These are phyloP conservation scores for Clinocottus analis DNA, from an alignment of 2,113 vertebrate species.

Conservation along the genomic window DNA sequence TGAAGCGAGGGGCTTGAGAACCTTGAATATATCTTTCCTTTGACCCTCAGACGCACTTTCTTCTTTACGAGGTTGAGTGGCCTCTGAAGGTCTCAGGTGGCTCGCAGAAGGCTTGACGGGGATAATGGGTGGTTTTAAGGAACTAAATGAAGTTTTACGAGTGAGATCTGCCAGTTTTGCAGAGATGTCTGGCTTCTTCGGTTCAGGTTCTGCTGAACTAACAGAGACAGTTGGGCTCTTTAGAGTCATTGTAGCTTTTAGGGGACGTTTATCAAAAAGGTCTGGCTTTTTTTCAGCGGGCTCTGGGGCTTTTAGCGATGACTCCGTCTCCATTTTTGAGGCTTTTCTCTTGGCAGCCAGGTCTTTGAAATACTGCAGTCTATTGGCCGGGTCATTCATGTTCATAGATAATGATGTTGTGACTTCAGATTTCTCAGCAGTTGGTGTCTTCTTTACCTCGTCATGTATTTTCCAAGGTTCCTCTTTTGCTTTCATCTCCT, in stretches of 20 bases:
- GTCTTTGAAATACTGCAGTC: conserved; percentile 83
- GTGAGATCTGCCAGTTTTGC: conserved; percentile 67
- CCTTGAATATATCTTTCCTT: conserved; percentile 81
- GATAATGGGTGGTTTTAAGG: conserved; percentile 63
- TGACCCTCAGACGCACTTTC: conserved; percentile 63
- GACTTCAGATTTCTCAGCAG: conserved; percentile 34
- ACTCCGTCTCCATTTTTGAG: conserved; percentile 64
- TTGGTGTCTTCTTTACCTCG: conserved; percentile 46
- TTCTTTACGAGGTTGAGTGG: conserved; percentile 62
- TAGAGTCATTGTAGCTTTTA: conserved; percentile 3
- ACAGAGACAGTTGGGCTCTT: conserved; percentile 16
- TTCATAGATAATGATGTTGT: conserved; percentile 50
- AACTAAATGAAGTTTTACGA: conserved; percentile 59
- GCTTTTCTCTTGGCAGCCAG: conserved; percentile 76
- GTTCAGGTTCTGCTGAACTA: conserved; percentile 50
- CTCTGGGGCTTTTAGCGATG: conserved; percentile 61
- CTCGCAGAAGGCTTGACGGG: conserved; percentile 49
- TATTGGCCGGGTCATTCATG: conserved; percentile 79
- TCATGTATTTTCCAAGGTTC: conserved; percentile 38
- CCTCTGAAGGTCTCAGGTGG: conserved; percentile 40
- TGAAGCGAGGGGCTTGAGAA: conserved; percentile 78
- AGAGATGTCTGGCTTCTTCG: conserved; percentile 64
- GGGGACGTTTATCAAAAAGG: conserved; percentile 46
- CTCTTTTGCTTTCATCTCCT: conserved; percentile 56
- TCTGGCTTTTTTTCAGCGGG: conserved; percentile 76